Evolutionary conservation across 2,113 vertebrate species (phyloP).

Genomic region (Triplophysa tibetana): DNA sequence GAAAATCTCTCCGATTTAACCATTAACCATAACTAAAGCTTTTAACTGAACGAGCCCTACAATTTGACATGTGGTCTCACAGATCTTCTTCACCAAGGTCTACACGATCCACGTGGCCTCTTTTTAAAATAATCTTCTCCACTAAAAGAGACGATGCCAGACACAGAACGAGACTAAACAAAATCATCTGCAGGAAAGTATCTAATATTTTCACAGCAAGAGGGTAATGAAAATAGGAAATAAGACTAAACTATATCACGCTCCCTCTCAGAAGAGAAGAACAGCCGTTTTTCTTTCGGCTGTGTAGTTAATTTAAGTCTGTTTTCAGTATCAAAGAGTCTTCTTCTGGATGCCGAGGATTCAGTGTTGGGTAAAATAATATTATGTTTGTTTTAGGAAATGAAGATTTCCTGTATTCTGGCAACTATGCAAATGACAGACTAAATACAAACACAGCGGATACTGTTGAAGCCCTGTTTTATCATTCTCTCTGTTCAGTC

Average conservation of each 20-base stretch:
- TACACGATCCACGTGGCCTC: neutral
- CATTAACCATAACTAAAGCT: constrained; percentile 3
- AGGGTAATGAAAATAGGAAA: constrained; percentile 43
- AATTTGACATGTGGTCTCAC: neutral
- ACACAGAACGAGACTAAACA: constrained; percentile 51
- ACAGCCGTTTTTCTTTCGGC: neutral
- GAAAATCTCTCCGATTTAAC: neutral
- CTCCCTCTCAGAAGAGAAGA: neutral
- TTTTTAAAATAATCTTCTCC: constrained; percentile 20
- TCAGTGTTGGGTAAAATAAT: neutral
- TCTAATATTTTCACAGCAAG: constrained; percentile 32
- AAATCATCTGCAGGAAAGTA: constrained; percentile 46
- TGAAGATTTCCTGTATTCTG: constrained; percentile 23
- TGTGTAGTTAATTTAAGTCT: neutral
- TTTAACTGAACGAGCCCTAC: neutral
- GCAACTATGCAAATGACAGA: neutral
- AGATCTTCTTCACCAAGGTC: constrained; percentile 10
- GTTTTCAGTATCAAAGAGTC: constrained; percentile 23
- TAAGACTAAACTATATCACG: constrained; percentile 28
- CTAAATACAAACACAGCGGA: constrained; percentile 4
- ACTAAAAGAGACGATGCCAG: constrained; percentile 22
- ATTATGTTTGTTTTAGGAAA: neutral
- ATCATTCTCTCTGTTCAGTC: constrained; percentile 17
- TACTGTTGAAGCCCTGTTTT: constrained; percentile 1
- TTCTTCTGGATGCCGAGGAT: neutral